Evolutionary conservation across 1,140 invertebrate species (phyloP).

Genomic region (Oppia nitens): DNA sequence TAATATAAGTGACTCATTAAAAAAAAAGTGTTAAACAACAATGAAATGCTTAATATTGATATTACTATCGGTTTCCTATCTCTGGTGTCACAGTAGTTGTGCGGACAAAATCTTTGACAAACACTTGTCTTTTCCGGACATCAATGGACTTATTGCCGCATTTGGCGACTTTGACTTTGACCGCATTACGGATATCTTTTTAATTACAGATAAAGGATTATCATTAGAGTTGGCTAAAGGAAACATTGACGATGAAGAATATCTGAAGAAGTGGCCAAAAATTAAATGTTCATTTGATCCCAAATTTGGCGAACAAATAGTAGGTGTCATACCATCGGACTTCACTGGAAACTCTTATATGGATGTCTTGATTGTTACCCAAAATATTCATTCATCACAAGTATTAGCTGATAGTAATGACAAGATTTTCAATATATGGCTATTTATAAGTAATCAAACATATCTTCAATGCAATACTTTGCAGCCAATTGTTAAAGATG

Average conservation of each 20-base stretch:
- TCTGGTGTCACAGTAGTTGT: too few relatives aligned
- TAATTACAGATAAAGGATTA: slow-evolving; percentile 45
- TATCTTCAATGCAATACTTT: slow-evolving; percentile 25
- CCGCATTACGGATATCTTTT: slow-evolving; percentile 80
- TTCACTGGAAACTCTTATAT: slow-evolving; percentile 86
- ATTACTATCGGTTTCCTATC: too few relatives aligned
- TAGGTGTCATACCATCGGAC: slow-evolving; percentile 65
- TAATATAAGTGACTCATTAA: too few relatives aligned
- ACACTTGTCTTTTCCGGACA: too few relatives aligned
- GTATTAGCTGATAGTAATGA: not conserved
- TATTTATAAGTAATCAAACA: slow-evolving; percentile 27
- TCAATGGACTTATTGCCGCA: slow-evolving; percentile 51
- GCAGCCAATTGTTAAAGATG: slow-evolving; percentile 33
- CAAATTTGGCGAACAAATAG: slow-evolving; percentile 22
- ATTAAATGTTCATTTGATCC: slow-evolving; percentile 22
- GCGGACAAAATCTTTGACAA: too few relatives aligned
- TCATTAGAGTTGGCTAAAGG: slow-evolving; percentile 52
- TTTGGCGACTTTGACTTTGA: slow-evolving; percentile 95
- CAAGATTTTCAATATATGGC: slow-evolving; percentile 15
- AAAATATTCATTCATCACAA: not conserved
- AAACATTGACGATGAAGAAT: slow-evolving; percentile 47
- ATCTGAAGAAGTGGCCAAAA: slow-evolving; percentile 24
- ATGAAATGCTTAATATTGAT: too few relatives aligned
- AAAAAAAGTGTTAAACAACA: too few relatives aligned
- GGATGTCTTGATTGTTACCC: slow-evolving; percentile 64